Evolutionary conservation across 2,888 invertebrate species (phyloP).

Genomic region (Drosophila rellima): DNA sequence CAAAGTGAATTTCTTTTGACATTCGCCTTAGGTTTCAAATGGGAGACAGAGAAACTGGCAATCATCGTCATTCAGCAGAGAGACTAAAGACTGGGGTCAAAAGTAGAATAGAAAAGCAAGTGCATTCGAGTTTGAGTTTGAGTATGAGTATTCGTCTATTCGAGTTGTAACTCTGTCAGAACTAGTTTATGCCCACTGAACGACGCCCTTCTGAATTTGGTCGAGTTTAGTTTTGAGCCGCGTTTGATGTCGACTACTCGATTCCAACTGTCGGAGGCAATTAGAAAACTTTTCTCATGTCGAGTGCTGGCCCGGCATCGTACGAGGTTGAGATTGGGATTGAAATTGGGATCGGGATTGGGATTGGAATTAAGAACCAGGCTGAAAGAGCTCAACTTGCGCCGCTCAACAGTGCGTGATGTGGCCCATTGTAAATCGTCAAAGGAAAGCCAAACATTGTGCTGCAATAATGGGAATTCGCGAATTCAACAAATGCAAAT

Average conservation of each 20-base stretch:
- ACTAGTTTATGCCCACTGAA: slow-evolving; percentile 16
- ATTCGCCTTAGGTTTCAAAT: slow-evolving; percentile 1
- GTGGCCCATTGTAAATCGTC: slow-evolving; percentile 39
- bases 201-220: slow-evolving; percentile 36
- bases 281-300: slow-evolving; percentile 58
- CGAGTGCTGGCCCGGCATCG: slow-evolving; percentile 32
- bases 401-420: slow-evolving; percentile 30
- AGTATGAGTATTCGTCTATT: slow-evolving; percentile 5
- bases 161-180: slow-evolving; percentile 9
- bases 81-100: slow-evolving; percentile 18
- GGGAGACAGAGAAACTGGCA: slow-evolving; percentile 37
- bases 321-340: slow-evolving; percentile 1
- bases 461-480: slow-evolving; percentile 31
- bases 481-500: slow-evolving; percentile 27
- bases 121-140: slow-evolving; percentile 7
- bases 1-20: slow-evolving; percentile 12
- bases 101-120: not conserved
- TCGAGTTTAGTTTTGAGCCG: slow-evolving; percentile 30
- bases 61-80: slow-evolving; percentile 27
- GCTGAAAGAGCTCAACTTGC: slow-evolving; percentile 13
- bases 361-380: not conserved
- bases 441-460: slow-evolving; percentile 39
- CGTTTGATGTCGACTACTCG: slow-evolving; percentile 55
- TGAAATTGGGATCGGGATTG: not conserved
- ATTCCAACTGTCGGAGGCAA: slow-evolving; percentile 58